These are phyloP conservation scores for Fulica atra DNA, from an alignment of 2,113 vertebrate genomes.

Conservation along the genomic window DNA sequence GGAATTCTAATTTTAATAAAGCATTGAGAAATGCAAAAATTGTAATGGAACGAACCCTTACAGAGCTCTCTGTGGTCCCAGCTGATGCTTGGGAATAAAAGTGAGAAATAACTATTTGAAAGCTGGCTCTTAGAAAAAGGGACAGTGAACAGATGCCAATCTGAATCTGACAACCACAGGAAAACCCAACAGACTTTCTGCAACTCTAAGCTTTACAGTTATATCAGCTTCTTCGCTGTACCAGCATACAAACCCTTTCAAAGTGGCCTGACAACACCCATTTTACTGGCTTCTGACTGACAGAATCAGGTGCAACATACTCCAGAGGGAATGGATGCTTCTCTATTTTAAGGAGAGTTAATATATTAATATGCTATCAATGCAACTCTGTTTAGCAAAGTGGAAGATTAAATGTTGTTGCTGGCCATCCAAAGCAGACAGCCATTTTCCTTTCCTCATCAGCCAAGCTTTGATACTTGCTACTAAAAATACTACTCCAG, in stretches of 20 bases:
- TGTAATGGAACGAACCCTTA: background rate
- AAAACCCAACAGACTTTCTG: constrained; percentile 6
- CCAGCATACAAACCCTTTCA: background rate
- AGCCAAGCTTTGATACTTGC: background rate
- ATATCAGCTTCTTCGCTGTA: background rate
- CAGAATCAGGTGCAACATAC: constrained; percentile 54
- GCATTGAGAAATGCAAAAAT: background rate
- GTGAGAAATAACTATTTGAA: background rate
- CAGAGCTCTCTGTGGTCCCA: background rate
- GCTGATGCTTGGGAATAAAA: background rate
- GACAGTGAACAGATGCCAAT: background rate
- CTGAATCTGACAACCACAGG: background rate
- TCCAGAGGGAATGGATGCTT: constrained; percentile 9
- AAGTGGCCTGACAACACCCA: background rate
- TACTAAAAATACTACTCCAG: background rate
- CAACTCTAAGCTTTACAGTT: background rate
- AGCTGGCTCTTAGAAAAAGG: background rate
- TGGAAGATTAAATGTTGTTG: background rate
- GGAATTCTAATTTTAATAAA: background rate
- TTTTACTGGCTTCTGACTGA: constrained; percentile 46
- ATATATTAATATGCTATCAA: constrained; percentile 14
- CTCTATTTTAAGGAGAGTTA: constrained; percentile 52
- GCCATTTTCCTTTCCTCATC: background rate
- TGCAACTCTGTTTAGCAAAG: background rate
- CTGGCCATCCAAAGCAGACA: background rate